A percentile compares a stretch with the other conserved stretches of the same genome.
Conservation (phyloP, 2,113 vertebrate species). For the Plectropomus leopardus region DNA sequence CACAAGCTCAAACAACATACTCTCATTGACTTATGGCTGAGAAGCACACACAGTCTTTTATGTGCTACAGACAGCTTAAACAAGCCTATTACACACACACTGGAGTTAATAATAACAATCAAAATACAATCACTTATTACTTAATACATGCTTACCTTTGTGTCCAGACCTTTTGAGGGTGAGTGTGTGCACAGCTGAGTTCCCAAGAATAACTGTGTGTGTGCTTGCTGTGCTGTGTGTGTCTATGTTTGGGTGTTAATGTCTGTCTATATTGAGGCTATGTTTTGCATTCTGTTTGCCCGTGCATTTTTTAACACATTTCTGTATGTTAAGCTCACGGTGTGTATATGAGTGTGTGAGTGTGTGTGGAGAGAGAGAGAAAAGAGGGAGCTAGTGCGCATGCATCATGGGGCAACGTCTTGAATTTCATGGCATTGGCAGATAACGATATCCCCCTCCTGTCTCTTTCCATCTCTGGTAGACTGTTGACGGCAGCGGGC, state of each 20-base stretch:
- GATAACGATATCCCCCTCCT: conserved; percentile 80
- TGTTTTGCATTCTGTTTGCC: conserved; percentile 26
- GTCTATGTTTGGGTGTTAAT: conserved; percentile 23
- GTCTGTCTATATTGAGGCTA: conserved; percentile 41
- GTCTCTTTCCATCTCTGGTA: conserved; percentile 71
- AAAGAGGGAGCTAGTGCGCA: conserved; percentile 10
- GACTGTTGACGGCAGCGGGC: conserved; percentile 51
- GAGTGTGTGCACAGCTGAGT: conserved; percentile 35
- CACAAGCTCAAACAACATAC: not conserved
- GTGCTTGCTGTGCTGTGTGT: conserved; percentile 34
- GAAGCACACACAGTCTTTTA: not conserved
- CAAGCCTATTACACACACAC: not conserved
- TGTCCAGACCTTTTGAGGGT: conserved; percentile 34
- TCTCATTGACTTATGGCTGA: not conserved
- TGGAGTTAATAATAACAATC: too few relatives aligned
- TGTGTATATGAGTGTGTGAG: conserved; percentile 2
- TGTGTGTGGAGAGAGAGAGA: not conserved
- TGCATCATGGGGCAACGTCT: conserved; percentile 72
- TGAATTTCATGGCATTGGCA: conserved; percentile 90
- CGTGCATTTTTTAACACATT: conserved; percentile 34
- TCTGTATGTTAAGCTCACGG: conserved; percentile 6
- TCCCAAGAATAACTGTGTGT: conserved; percentile 65
- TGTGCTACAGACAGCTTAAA: not conserved
- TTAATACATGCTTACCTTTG: conserved; percentile 76
- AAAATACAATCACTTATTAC: too few relatives aligned